A percentile compares a stretch with the other conserved stretches of the same genome.
Evolutionary conservation across 2,797 vertebrate genomes (phyloP).

Genomic region (Neostethus bicornis): DNA sequence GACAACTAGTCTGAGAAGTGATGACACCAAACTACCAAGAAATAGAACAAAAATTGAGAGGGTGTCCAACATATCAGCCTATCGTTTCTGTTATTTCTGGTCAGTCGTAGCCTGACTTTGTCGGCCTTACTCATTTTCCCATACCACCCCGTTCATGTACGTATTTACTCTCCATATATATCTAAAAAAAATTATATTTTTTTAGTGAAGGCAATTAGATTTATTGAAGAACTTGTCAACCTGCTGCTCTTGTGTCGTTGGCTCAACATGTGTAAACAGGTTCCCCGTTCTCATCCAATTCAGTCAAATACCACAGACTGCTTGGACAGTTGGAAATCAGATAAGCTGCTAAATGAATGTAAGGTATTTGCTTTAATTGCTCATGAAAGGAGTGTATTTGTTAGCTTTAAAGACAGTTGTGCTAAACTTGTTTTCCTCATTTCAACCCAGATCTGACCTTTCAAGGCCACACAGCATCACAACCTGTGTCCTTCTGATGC

Average conservation of each 20-base stretch:
- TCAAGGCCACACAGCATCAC: slow-evolving; percentile 16
- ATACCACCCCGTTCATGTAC: not conserved
- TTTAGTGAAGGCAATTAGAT: not conserved
- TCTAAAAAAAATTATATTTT: too few relatives aligned
- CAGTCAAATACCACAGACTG: not conserved
- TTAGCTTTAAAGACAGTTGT: slow-evolving; percentile 26
- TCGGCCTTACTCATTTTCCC: not conserved
- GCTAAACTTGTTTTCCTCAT: slow-evolving; percentile 12
- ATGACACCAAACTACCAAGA: slow-evolving; percentile 17
- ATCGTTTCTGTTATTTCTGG: not conserved
- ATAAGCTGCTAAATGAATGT: not conserved
- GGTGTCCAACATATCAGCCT: not conserved
- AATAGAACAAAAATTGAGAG: slow-evolving; percentile 6
- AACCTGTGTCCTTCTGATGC: slow-evolving; percentile 41
- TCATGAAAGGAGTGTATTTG: too few relatives aligned
- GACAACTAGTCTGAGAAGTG: too few relatives aligned
- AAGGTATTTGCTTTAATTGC: not conserved
- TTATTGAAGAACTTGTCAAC: not conserved
- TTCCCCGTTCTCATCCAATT: slow-evolving; percentile 5
- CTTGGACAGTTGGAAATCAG: not conserved
- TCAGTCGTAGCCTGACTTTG: slow-evolving; percentile 8
- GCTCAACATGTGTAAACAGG: slow-evolving; percentile 9
- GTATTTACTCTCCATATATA: not conserved
- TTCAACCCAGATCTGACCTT: slow-evolving; percentile 27
- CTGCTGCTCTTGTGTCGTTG: not conserved